A percentile compares a stretch with the other conserved stretches of the same genome.
These are phyloP conservation scores for Muscina levida DNA, from an alignment of 2,888 invertebrate species.

Conservation along the genomic window DNA sequence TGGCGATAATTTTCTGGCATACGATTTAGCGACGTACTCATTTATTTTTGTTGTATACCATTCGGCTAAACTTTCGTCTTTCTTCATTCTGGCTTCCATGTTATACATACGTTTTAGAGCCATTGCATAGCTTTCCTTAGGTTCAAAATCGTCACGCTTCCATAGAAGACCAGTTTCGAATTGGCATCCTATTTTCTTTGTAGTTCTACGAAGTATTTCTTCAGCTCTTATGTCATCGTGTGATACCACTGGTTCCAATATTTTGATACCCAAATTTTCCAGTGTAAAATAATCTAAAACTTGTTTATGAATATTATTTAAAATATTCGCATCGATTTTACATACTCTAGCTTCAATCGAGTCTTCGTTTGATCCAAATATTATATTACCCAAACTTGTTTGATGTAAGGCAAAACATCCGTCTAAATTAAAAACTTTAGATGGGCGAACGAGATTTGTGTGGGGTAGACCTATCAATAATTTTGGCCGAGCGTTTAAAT, in stretches of 20 bases:
- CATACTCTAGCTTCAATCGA: slow-evolving; percentile 26
- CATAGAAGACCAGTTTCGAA: slow-evolving; percentile 44
- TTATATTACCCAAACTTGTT: slow-evolving; percentile 27
- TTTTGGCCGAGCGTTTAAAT: slow-evolving; percentile 25
- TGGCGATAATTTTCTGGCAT: slow-evolving; percentile 35
- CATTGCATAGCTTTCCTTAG: slow-evolving; percentile 36
- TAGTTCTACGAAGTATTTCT: slow-evolving; percentile 35
- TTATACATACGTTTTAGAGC: slow-evolving; percentile 34
- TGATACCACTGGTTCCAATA: slow-evolving; percentile 23
- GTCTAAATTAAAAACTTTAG: slow-evolving; percentile 8
- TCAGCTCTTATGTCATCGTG: slow-evolving; percentile 32
- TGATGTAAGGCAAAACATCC: slow-evolving; percentile 37
- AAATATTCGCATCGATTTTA: slow-evolving; percentile 27
- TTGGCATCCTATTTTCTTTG: background rate
- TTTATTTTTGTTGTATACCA: slow-evolving; percentile 42
- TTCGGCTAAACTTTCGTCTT: background rate
- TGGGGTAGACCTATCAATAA: slow-evolving; percentile 46
- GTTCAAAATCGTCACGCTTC: slow-evolving; percentile 20
- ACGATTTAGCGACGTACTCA: slow-evolving; percentile 34
- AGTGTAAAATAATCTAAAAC: slow-evolving; percentile 41
- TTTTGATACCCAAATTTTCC: slow-evolving; percentile 31
- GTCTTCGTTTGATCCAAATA: slow-evolving; percentile 48
- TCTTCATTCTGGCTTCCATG: slow-evolving; percentile 46
- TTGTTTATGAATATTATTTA: slow-evolving; percentile 28
- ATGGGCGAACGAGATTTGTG: slow-evolving; percentile 33